Conservation (phyloP, 92 coral and sea anemone genomes). For the Anthopleura xanthogrammica region DNA sequence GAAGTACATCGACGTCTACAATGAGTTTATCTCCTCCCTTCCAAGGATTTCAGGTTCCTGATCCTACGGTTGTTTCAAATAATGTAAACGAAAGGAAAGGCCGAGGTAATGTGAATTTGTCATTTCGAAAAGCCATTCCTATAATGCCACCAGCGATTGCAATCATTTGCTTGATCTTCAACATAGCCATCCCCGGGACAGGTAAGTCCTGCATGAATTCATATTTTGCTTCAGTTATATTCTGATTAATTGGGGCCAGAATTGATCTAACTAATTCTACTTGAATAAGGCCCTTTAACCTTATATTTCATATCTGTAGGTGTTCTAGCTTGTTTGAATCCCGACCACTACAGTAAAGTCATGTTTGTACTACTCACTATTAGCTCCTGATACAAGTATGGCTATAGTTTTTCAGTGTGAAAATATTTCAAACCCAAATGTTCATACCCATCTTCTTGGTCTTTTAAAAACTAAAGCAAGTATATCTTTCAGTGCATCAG, state of each 20-base stretch:
- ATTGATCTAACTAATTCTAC: not conserved
- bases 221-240: not conserved
- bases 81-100: slow-evolving; percentile 14
- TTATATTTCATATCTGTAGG: not conserved
- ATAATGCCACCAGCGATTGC: slow-evolving; percentile 75
- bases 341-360: too few species aligned
- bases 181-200: slow-evolving; percentile 76
- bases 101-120: slow-evolving; percentile 22
- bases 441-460: too few species aligned
- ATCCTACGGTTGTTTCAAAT: slow-evolving; percentile 67
- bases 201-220: slow-evolving; percentile 49
- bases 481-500: too few species aligned
- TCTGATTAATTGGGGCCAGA: not conserved
- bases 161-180: slow-evolving; percentile 82
- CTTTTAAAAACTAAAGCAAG: too few species aligned
- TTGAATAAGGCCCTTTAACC: not conserved
- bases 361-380: too few species aligned
- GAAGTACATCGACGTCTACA: slow-evolving; percentile 37
- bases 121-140: slow-evolving; percentile 72
- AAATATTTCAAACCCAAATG: too few species aligned
- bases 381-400: too few species aligned
- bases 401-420: too few species aligned
- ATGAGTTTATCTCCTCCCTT: slow-evolving; percentile 64
- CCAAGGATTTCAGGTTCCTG: slow-evolving; percentile 78
- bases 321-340: too few species aligned